Percentiles rank a stretch among this genome's conserved stretches.
phyloP scores from a whole-genome alignment of 2,888 invertebrate species.

The Diploptera punctata region DNA sequence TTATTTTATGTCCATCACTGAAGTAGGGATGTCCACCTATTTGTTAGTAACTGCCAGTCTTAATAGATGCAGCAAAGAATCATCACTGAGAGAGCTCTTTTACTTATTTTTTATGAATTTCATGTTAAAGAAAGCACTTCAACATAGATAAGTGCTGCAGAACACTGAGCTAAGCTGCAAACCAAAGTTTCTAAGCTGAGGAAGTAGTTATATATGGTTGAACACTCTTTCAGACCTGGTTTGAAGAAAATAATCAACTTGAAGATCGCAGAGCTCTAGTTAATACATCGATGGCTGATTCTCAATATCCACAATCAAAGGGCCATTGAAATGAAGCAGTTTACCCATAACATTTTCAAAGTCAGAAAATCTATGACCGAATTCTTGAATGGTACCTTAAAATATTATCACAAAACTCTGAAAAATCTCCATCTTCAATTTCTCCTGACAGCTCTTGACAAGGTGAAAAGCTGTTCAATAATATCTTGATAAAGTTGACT shows the following conservation, averaged over 20 bases:
- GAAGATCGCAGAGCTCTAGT: neutral
- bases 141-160: no score
- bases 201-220: neutral
- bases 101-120: neutral
- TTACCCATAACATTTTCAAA: no score
- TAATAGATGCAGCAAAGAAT: no score
- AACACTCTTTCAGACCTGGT: neutral
- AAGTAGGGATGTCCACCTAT: no score
- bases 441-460: no score
- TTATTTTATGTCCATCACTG: no score
- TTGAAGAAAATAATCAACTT: neutral
- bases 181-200: neutral
- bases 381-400: neutral
- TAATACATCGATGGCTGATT: neutral
- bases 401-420: no score
- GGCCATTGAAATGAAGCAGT: neutral
- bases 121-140: no score
- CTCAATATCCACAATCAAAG: neutral
- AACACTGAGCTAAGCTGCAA: neutral
- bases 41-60: neutral
- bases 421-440: neutral
- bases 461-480: neutral
- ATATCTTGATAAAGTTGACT: neutral
- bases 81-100: neutral
- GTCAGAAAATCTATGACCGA: neutral